A percentile compares a stretch with the other conserved stretches of the same genome.
Conservation (phyloP, 2,888 invertebrate species). For the Eustalomyia histrio region DNA sequence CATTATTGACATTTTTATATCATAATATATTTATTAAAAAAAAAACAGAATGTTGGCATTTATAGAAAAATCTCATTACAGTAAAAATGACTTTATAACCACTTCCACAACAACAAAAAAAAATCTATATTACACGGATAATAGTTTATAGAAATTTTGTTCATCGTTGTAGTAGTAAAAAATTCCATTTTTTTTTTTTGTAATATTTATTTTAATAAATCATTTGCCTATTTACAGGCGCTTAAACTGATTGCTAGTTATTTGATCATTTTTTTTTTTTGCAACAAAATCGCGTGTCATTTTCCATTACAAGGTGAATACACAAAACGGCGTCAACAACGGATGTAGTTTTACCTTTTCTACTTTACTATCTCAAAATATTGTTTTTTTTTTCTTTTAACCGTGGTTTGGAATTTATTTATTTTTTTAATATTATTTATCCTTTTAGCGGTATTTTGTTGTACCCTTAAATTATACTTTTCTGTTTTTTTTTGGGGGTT, state of each 20-base stretch:
- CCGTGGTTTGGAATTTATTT: background rate
- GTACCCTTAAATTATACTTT: background rate
- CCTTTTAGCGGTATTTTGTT: background rate
- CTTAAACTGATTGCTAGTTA: constrained; percentile 16
- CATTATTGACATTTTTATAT: constrained; percentile 9
- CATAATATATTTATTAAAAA: background rate
- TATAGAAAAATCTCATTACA: background rate
- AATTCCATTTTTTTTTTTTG: background rate
- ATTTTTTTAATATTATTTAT: background rate
- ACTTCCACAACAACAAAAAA: background rate
- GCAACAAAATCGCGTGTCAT: constrained; percentile 34
- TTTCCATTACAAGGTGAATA: constrained; percentile 19
- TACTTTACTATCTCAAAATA: background rate
- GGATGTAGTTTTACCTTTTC: constrained; percentile 23
- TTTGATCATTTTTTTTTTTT: background rate
- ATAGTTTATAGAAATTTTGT: background rate
- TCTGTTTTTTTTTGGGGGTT: background rate
- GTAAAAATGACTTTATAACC: background rate
- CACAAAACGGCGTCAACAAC: constrained; percentile 35
- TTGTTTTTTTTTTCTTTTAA: background rate
- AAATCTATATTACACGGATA: background rate
- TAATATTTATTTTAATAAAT: constrained; percentile 9
- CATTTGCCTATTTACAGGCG: constrained; percentile 29
- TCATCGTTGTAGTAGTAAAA: too few species aligned
- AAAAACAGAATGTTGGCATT: background rate